Evolutionary conservation across 1,140 invertebrate species (phyloP).

Genomic region (Saccostrea cuccullata): DNA sequence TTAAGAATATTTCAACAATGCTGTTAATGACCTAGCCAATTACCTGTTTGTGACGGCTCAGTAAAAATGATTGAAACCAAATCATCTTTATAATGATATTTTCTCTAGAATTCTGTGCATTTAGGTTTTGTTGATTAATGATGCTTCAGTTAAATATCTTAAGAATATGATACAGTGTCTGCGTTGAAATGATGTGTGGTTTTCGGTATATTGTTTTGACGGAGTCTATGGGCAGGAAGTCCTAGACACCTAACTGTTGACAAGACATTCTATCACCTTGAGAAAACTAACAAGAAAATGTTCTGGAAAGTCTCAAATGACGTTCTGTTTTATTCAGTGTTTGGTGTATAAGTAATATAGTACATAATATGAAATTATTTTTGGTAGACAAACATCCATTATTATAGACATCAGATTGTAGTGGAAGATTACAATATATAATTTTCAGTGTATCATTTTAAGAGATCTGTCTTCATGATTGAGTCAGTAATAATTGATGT

Average conservation of each 20-base stretch:
- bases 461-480: too few relatives aligned
- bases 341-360: background rate
- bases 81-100: too few relatives aligned
- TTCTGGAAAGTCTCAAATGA: background rate
- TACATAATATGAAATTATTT: background rate
- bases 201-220: background rate
- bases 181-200: background rate
- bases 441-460: too few relatives aligned
- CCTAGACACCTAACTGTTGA: background rate
- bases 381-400: too few relatives aligned
- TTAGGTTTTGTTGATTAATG: background rate
- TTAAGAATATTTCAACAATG: too few relatives aligned
- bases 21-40: too few relatives aligned
- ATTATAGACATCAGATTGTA: too few relatives aligned
- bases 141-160: background rate
- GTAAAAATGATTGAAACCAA: too few relatives aligned
- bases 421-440: too few relatives aligned
- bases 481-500: too few relatives aligned
- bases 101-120: too few relatives aligned
- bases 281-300: conserved; percentile 1
- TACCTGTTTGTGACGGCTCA: too few relatives aligned
- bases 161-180: background rate
- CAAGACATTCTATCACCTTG: conserved; percentile 1
- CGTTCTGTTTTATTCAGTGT: background rate
- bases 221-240: background rate